These are phyloP conservation scores for Melanargia galathea DNA, from an alignment of 2,888 invertebrate genomes.

Conservation along the genomic window DNA sequence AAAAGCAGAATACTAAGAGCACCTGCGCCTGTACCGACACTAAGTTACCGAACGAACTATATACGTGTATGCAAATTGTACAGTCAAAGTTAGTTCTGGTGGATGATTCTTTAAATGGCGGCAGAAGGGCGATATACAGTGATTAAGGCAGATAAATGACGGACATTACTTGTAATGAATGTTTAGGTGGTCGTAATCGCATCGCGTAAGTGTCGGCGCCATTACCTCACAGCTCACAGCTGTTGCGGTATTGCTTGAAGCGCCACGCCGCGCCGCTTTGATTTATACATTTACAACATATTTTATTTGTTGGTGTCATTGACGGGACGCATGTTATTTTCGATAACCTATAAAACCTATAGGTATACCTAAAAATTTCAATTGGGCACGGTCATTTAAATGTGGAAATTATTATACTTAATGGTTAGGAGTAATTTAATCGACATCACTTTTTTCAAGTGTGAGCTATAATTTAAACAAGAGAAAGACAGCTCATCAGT, in stretches of 20 bases:
- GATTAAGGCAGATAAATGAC: conserved; percentile 81
- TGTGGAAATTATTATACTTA: no score
- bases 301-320: conserved; percentile 44
- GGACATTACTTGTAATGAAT: conserved; percentile 82
- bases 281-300: conserved; percentile 67
- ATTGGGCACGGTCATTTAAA: not conserved
- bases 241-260: conserved; percentile 79
- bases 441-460: no score
- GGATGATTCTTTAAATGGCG: conserved; percentile 32
- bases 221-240: conserved; percentile 79
- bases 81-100: conserved; percentile 17
- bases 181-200: conserved; percentile 82
- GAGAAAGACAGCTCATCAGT: no score
- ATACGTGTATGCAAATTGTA: not conserved
- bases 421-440: no score
- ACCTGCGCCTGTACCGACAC: no score
- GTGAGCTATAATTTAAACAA: no score
- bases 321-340: not conserved
- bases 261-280: conserved; percentile 67
- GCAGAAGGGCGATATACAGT: conserved; percentile 60
- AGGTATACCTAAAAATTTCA: no score
- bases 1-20: no score
- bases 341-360: no score
- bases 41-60: no score
- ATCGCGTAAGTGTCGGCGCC: conserved; percentile 81